These are phyloP conservation scores for Drosophila cardini DNA, from an alignment of 1,140 invertebrate species.

Conservation along the genomic window DNA sequence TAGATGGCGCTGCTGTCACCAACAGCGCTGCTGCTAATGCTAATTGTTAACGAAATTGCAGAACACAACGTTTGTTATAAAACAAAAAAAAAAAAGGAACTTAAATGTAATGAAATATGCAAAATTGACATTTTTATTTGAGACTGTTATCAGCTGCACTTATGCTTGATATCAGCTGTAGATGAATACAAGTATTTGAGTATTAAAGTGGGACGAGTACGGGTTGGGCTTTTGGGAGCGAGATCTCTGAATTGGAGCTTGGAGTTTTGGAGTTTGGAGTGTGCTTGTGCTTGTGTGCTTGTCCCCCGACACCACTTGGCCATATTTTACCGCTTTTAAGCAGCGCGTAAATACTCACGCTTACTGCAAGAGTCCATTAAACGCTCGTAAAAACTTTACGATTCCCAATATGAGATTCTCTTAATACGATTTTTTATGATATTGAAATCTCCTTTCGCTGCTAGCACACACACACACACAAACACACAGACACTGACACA, in stretches of 20 bases:
- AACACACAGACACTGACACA: neutral
- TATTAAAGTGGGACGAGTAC: neutral
- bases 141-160: constrained; percentile 26
- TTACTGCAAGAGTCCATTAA: constrained; percentile 84
- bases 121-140: constrained; percentile 28
- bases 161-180: constrained; percentile 24
- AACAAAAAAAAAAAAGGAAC: neutral
- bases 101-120: neutral
- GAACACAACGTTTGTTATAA: constrained; percentile 1
- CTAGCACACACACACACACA: constrained; percentile 3
- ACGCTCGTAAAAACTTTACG: constrained; percentile 84
- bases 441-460: constrained; percentile 81
- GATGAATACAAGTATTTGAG: constrained; percentile 24
- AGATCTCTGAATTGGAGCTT: constrained; percentile 18
- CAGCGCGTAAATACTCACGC: constrained; percentile 83
- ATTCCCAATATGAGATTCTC: constrained; percentile 83
- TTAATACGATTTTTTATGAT: constrained; percentile 84
- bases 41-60: constrained; percentile 38
- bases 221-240: neutral
- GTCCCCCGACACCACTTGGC: constrained; percentile 70
- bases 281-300: constrained; percentile 9
- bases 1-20: constrained; percentile 56
- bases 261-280: neutral
- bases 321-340: constrained; percentile 83
- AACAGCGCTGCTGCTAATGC: neutral